Evolutionary conservation across 2,113 vertebrate species (phyloP), one percentile per base, ranked within the genome.

Genomic region (Pluvianellus socialis): DNA sequence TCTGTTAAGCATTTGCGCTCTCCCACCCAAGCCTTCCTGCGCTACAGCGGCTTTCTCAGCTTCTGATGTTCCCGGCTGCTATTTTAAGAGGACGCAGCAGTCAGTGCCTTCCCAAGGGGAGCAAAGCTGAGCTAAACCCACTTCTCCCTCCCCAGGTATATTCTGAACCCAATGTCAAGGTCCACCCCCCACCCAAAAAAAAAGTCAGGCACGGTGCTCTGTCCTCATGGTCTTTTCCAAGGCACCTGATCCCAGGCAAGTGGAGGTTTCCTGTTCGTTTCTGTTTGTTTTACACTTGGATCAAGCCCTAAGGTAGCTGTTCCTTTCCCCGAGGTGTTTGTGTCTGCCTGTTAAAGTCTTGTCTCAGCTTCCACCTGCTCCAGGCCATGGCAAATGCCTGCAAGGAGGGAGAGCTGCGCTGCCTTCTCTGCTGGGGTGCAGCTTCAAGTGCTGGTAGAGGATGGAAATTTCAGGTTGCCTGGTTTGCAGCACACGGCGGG

Each of bases 211-310:
- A 1, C 2, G 1, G 23, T n/a, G 45, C 55, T 63, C 35, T 62
- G 30, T 40, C 81, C 50, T 86, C 62, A 6, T 9, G 22, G 30
- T 50, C 42, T 71, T 62, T 28, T 55, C 79, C 23, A 40, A 67
- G 38, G 16, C 0, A 0, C 22, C 32, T 3, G 4, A 40, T 58
- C 55, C 56, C 18, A 56, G 35, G 15, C 58, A 79, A 44, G 45
- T 0, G 0, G 33, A 86, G 33, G 32, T 40, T 91, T 94, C 72
- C 66, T 73, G 23, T 79, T 92, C 0, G 0, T 79, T 70, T 68
- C 59, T 83, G 27, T 79, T 73, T 35, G 45, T 53, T 79, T 88
- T 86, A 55, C 11, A 0, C 44, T 82, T 61, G 45, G 26, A 45
- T 65, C 24, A 18, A 88, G 35, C 23, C 76, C 55, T 44, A 55